These are phyloP conservation scores for Pelecanus crispus DNA, from an alignment of 2,113 vertebrate species.

Conservation along the genomic window DNA sequence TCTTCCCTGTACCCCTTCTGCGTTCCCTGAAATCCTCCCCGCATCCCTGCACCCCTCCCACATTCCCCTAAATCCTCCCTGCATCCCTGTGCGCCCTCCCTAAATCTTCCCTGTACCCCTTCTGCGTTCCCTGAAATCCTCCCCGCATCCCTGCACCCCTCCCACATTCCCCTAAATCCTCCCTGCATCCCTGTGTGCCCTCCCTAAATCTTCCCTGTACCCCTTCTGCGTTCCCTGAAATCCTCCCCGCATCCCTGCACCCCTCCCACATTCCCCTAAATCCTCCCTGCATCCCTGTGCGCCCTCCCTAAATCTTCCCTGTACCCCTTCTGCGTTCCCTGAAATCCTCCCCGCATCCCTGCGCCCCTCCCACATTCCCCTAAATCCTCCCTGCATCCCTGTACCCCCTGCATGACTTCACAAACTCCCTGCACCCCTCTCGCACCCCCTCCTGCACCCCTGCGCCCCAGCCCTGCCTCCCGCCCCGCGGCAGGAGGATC, in stretches of 20 bases:
- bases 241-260: not conserved
- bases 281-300: not conserved
- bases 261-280: no score
- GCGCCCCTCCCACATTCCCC: not conserved
- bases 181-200: no score
- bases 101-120: no score
- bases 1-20: no score
- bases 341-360: no score
- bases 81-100: no score
- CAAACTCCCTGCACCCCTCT: not conserved
- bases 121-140: not conserved
- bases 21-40: no score
- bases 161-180: not conserved
- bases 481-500: not conserved
- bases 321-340: not conserved
- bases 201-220: not conserved
- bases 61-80: no score
- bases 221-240: not conserved
- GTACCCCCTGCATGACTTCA: not conserved
- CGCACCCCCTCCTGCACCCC: no score
- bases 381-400: not conserved
- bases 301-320: not conserved
- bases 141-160: no score
- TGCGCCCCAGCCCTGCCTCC: not conserved
- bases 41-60: not conserved